Evolutionary conservation across 1,140 invertebrate species (phyloP).

Genomic region (Nasonia longicornis): DNA sequence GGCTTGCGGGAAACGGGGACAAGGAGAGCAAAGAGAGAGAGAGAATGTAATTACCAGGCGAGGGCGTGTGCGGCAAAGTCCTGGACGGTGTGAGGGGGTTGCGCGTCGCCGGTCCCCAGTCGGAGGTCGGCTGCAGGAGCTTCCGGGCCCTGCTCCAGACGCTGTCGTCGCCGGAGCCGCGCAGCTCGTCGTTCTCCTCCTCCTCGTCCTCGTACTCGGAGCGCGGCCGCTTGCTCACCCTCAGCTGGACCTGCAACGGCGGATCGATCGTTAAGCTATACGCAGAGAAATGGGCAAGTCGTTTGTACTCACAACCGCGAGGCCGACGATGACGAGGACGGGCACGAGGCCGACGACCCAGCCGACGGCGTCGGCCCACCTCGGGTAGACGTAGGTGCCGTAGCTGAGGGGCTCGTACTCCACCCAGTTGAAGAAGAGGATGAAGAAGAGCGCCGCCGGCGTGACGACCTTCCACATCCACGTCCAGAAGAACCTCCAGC

Average conservation of each 20-base stretch:
- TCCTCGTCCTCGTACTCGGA: conserved; percentile 59
- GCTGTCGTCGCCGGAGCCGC: conserved; percentile 51
- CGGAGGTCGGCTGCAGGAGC: conserved; percentile 74
- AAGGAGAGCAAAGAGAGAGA: not conserved
- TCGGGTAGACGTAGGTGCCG: conserved; percentile 81
- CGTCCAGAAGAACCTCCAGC: conserved; percentile 84
- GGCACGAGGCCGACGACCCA: conserved; percentile 82
- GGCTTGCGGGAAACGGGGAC: not conserved
- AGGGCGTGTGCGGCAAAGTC: conserved; percentile 58
- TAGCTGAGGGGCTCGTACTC: conserved; percentile 82
- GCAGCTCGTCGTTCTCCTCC: conserved; percentile 57
- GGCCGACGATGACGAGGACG: conserved; percentile 77
- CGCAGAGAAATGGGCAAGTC: not conserved
- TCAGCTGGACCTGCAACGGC: conserved; percentile 56
- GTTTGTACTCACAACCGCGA: conserved; percentile 72
- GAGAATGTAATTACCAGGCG: conserved; percentile 58
- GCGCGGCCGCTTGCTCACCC: conserved; percentile 50
- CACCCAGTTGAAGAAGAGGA: conserved; percentile 86
- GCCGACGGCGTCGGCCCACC: conserved; percentile 83
- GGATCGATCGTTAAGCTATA: no score
- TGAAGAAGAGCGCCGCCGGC: conserved; percentile 81
- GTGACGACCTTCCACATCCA: conserved; percentile 84
- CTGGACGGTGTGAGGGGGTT: conserved; percentile 61
- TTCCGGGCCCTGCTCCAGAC: conserved; percentile 65
- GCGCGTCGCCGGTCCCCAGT: conserved; percentile 74